These are phyloP conservation scores for Cygnus atratus DNA, from an alignment of 2,113 vertebrate genomes.

Conservation along the genomic window DNA sequence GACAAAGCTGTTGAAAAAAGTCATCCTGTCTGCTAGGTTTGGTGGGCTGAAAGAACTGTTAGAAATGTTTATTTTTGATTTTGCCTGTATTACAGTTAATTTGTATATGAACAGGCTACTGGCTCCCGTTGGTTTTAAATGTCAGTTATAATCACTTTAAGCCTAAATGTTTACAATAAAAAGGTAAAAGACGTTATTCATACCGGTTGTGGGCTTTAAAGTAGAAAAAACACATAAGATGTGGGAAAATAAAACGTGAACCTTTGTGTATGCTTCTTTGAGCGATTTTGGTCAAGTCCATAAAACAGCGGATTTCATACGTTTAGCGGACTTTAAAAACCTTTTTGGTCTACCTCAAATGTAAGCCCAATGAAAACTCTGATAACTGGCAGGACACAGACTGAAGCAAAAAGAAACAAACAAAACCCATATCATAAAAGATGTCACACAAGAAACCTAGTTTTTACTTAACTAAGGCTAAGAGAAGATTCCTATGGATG, in stretches of 20 bases:
- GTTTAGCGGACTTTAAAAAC: background rate
- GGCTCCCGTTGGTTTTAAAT: conserved; percentile 65
- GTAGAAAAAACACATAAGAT: background rate
- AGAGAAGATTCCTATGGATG: background rate
- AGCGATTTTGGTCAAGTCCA: background rate
- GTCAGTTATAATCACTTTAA: conserved; percentile 68
- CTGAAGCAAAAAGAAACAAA: background rate
- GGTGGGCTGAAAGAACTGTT: background rate
- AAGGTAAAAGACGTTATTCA: conserved; percentile 69
- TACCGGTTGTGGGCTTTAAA: conserved; percentile 15
- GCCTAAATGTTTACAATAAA: conserved; percentile 63
- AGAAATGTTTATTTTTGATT: conserved; percentile 53
- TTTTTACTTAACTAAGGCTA: background rate
- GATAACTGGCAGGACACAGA: background rate
- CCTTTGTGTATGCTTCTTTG: background rate
- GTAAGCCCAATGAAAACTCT: background rate
- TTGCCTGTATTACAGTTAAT: conserved; percentile 48
- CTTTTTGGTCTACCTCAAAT: background rate
- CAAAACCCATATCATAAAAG: background rate
- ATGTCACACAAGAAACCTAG: background rate
- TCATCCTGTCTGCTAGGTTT: background rate
- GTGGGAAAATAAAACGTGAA: conserved; percentile 30
- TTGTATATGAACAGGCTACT: conserved; percentile 28
- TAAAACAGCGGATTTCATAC: background rate
- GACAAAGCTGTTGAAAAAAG: background rate